Conservation (phyloP, 2,113 vertebrate genomes). For the Perccottus glenii region DNA sequence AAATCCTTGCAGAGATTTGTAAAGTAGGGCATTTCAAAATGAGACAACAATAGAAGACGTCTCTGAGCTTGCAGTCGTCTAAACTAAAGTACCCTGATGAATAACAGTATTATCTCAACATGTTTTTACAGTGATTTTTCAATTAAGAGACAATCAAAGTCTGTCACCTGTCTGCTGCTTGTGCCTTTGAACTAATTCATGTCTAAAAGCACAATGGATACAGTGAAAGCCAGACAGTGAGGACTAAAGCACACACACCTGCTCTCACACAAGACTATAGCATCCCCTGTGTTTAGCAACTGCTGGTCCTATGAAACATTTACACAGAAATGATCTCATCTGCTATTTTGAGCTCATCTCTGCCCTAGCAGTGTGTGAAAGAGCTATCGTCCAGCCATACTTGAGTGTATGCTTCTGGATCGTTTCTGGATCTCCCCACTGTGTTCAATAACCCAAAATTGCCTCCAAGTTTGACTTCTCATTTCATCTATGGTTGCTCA, state of each 20-base stretch:
- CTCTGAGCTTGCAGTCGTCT: conserved; percentile 42
- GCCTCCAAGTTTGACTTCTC: neutral
- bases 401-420: neutral
- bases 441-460: conserved; percentile 1
- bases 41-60: conserved; percentile 56
- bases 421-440: neutral
- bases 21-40: conserved; percentile 60
- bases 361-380: conserved; percentile 78
- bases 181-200: conserved; percentile 49
- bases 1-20: conserved; percentile 36
- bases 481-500: neutral
- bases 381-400: conserved; percentile 53
- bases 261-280: conserved; percentile 27
- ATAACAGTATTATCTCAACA: conserved; percentile 65
- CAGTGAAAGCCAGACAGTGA: conserved; percentile 24
- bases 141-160: conserved; percentile 67
- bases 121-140: conserved; percentile 60
- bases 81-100: conserved; percentile 46
- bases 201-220: conserved; percentile 38
- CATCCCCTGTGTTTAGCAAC: conserved; percentile 73
- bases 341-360: conserved; percentile 78
- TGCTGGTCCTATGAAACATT: conserved; percentile 81
- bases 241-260: conserved; percentile 23
- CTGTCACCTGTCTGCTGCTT: conserved; percentile 50
- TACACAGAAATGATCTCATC: conserved; percentile 82